Base-by-base conservation (phyloP, 2,113 vertebrate species). In the Myodes glareolus region DNA sequence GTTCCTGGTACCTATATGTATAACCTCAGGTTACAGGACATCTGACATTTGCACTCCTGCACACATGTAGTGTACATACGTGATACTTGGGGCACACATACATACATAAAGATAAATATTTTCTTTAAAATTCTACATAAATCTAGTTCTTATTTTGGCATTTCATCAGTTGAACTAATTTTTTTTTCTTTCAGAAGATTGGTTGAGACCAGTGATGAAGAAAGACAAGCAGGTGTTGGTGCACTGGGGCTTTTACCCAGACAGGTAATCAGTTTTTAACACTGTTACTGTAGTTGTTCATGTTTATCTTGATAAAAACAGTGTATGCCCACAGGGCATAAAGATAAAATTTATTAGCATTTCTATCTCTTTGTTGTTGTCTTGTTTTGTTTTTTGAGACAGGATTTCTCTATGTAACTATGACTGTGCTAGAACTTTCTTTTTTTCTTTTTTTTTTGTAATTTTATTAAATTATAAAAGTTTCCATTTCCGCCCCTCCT, bases 161-260 rank as follows among this genome's bases (percentile, higher is more conserved):
- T 87, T 81, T 73, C 47, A 55, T 91, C 47, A 63, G 21, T 65
- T 73, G 88, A 61, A 95, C 19, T 91, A 12, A 94, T 17, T 70
- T 2, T 78, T 42, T 42, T 84, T 52, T 75, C 80, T 98, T 99
- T 72, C 98, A 99, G 99, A 99, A 65, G 99, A 99, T 82, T 99
- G 99, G 99, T 84, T 99, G 97, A 99, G 99, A 98, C 99, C 99
- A 0, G 99, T 99, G 94, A 99, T 99, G 99, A 99, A 99, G 76
- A 99, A 99, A 95, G 99, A 99, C 96, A 99, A 99, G 97, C 99
- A 99, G 98, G 99, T 99, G 97, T 98, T 99, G 95, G 99, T 99
- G 0, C 99, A 99, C 50, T 99, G 99, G 99, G 99, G 99, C 4
- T 99, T 99, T 91, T 99, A 99, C 95, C 99, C 99, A 21, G 99